Evolutionary conservation across 1,140 invertebrate species (phyloP), one percentile per base, ranked within the genome.

Genomic region (Drosophila novamexicana): DNA sequence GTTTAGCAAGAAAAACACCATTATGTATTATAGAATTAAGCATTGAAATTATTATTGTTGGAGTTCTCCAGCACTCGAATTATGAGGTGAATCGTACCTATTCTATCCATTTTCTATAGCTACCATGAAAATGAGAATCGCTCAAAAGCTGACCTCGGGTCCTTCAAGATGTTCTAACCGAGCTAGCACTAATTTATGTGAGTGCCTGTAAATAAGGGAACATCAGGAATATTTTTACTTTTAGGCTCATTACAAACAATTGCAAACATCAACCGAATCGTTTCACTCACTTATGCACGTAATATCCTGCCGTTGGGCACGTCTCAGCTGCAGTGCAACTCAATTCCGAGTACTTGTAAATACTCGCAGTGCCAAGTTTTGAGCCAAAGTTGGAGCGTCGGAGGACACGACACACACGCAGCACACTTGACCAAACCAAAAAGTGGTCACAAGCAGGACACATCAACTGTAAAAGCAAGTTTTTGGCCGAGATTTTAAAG

Each of bases 221-320:
- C 22, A 56, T 39, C 6, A n/a, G 37, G 18, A 40, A 58, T 29
- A 52, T 50, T 59, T 58, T 40, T 42, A n/a, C 22, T 40, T 12
- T 16, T 59, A 40, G 9, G 65, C 54, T 40, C 45, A 58, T 50
- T 59, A 58, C 9, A 40, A 40, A 42, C 45, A 42, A 36, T 42
- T 34, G 50, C 9, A 5, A 32, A 29, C 47, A 53, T 10, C 62
- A 64, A 47, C 44, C 47, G 47, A 39, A 36, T 39, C 45, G n/a
- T 50, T 63, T 36, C 69, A 63, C 52, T 75, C 66, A 75, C 80
- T 83, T 79, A 75, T 79, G 72, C 52, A 76, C 65, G 59, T 83
- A 79, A 79, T 83, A 83, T 83, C 76, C 72, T 79, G 72, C 58
- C 73, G 49, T 78, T 69, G 57, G 52, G 67, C 81, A 83, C 81